Evolutionary conservation across 2,113 vertebrate genomes (phyloP).

Genomic region (Neopipo cinnamomea): DNA sequence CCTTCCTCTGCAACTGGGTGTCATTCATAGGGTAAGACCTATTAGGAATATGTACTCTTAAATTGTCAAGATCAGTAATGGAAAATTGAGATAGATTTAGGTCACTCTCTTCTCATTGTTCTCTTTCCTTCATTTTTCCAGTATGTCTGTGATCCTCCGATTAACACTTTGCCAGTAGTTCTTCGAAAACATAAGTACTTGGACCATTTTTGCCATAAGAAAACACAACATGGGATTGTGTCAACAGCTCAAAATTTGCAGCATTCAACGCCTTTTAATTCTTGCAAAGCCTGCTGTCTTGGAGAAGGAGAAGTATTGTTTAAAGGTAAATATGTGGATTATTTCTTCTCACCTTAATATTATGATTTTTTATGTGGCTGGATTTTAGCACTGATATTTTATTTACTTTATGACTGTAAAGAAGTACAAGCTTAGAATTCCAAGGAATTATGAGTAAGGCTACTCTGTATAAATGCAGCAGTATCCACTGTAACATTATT

Average conservation of each 20-base stretch:
- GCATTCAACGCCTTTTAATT: not conserved
- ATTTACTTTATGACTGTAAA: not conserved
- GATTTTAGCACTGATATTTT: not conserved
- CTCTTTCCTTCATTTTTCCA: not conserved
- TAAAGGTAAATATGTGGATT: not conserved
- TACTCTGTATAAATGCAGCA: not conserved
- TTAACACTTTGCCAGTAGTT: not conserved
- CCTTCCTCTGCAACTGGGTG: not conserved
- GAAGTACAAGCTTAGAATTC: not conserved
- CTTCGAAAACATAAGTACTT: not conserved
- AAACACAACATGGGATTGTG: not conserved
- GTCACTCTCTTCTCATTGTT: not conserved
- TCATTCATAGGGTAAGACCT: not conserved
- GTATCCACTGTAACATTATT: not conserved
- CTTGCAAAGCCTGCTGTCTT: not conserved
- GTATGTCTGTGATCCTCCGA: not conserved
- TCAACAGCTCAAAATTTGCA: not conserved
- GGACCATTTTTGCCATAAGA: not conserved
- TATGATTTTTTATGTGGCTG: not conserved
- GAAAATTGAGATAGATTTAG: not conserved
- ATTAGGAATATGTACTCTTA: not conserved
- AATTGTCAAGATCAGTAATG: not conserved
- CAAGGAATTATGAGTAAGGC: not conserved
- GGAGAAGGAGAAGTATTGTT: not conserved
- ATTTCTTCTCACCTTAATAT: not conserved